Base-by-base conservation (phyloP, 2,797 vertebrate genomes). In the Spinus pinus region DNA sequence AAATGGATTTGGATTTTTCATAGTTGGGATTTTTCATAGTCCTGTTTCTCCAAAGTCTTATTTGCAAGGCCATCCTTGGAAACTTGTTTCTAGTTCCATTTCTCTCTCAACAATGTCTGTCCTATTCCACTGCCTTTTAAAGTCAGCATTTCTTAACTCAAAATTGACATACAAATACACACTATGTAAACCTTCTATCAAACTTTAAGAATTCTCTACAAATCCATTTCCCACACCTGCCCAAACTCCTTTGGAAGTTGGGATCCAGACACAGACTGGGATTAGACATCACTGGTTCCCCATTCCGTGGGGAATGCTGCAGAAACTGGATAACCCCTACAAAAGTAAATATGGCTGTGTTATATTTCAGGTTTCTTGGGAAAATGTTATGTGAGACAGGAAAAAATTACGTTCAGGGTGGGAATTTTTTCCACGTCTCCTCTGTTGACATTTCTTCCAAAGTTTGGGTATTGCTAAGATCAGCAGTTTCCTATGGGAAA, bases 401-500 rank as follows among this genome's bases (percentile, higher is more conserved):
- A 91, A 93, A 78, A 92, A 75, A 86, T 21, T 24, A 73, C 1
- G 4, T 92, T 77, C 8, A 64, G 84, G 30, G 41, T 53, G 69
- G 46, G 91, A 64, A 42, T 49, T 82, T 90, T 96, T 94, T 87
- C 86, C 93, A 81, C 19, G 2, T 93, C 71, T 92, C 57, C 8
- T 83, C 53, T 87, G 86, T 87, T 95, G 94, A 88, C 60, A 19
- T 97, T 95, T 84, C 69, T 86, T 64, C 67, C 22, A 20, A 46
- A 64, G 81, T 81, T 82, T 92, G 84, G 30, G 72, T 67, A 77
- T 78, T 84, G 88, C 61, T 92, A 93, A 77, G 86, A 92, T 93
- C 81, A 74, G 60, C 69, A 23, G 15, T 91, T 95, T 94, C 93
- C 89, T 91, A 49, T 92, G 93, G 93, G 89, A 94, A 96, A 94